Base-by-base conservation (phyloP, 2,797 vertebrate species). In the Eutrigla gurnardus region DNA sequence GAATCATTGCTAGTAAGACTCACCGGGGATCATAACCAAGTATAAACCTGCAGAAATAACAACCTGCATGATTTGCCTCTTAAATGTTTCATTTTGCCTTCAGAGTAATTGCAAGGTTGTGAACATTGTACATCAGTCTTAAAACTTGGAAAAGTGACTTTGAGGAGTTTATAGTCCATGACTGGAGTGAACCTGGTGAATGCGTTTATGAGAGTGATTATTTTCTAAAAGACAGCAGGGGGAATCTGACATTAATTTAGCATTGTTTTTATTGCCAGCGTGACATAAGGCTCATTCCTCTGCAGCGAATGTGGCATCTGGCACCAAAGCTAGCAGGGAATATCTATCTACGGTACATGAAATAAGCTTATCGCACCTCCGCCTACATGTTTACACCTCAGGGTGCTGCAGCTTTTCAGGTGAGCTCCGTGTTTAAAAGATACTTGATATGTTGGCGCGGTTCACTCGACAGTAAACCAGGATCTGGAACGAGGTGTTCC, bases 91-190 rank as follows among this genome's bases (percentile, higher is more conserved):
- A 63, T 60, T 78, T 43, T 36, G 50, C 18, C 55, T 63, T 70
- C 25, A 52, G 63, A 55, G 62, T 74, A 40, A 68, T 52, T 73
- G 37, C 12, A 18, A 17, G 10, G 45, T 25, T n/a, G 32, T 53
- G 63, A 79, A 70, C 49, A 69, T 8, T 11, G 33, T 35, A 36
- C 17, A 10, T 64, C 50, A 8, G 60, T 73, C 47, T 60, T 61
- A 65, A 81, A 25, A 86, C 63, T 69, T 71, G 42, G 0, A 85
- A 86, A 85, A 75, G 13, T 69, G 62, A 83, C 80, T 77, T 81
- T 83, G 60, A 59, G 36, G 80, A 70, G 72, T 84, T 83, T 59
- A 25, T 42, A 2, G 54, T 5, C 50, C 53, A 37, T 14, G 65
- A 37, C 59, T 67, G 46, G 45, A 64, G 58, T 61, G 78, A 78